These are phyloP conservation scores for Clarias fuscus DNA, from an alignment of 2,797 vertebrate species.

Conservation along the genomic window DNA sequence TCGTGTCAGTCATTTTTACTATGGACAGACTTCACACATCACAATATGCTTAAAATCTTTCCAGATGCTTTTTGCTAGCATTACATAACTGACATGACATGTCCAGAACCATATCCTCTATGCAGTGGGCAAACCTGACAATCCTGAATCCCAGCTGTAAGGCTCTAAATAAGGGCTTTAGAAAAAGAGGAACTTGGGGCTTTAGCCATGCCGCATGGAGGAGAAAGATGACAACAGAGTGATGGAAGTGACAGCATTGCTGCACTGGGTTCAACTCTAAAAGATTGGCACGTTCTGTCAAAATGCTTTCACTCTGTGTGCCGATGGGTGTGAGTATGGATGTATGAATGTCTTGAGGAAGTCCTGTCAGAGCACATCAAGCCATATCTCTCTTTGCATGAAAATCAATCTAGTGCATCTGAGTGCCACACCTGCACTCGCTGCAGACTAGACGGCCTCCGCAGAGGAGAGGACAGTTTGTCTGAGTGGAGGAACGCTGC, in stretches of 20 bases:
- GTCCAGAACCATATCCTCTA: not conserved
- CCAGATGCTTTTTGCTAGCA: not conserved
- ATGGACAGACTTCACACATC: not conserved
- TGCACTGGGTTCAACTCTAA: constrained; percentile 29
- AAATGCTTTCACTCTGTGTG: constrained; percentile 38
- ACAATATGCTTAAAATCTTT: not conserved
- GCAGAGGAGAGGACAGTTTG: constrained; percentile 18
- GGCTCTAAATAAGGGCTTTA: not conserved
- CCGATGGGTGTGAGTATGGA: constrained; percentile 26
- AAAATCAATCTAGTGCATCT: constrained; percentile 52
- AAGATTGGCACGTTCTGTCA: constrained; percentile 46
- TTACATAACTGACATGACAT: not conserved
- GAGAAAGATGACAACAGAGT: constrained; percentile 46
- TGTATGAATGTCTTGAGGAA: constrained; percentile 44
- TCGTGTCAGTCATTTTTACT: not conserved
- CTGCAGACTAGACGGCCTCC: constrained; percentile 4
- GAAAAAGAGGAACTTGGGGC: constrained; percentile 13
- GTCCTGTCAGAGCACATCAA: constrained; percentile 52
- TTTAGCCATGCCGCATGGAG: constrained; percentile 37
- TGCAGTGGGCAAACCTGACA: not conserved
- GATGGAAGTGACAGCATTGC: constrained; percentile 48
- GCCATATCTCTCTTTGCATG: constrained; percentile 50
- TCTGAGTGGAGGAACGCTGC: not conserved
- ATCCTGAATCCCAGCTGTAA: not conserved
- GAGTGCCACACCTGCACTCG: constrained; percentile 50